These are phyloP conservation scores for Aviceda subcristata DNA, from an alignment of 2,113 vertebrate species.

Conservation along the genomic window DNA sequence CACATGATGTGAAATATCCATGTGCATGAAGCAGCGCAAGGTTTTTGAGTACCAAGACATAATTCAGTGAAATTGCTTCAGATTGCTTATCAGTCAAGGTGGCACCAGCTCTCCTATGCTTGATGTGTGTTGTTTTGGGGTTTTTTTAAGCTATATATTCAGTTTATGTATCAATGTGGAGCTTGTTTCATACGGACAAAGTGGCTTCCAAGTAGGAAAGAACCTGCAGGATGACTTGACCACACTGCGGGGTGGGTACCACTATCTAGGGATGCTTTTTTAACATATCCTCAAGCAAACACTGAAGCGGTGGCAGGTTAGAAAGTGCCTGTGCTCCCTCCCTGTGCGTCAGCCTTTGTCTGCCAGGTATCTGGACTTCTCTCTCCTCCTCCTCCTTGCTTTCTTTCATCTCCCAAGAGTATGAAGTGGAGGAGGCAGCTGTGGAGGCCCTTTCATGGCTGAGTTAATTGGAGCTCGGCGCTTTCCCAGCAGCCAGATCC, in stretches of 20 bases:
- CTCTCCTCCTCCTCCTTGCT: not conserved
- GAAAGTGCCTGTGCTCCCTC: not conserved
- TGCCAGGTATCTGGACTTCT: not conserved
- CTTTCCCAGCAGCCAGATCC: not conserved
- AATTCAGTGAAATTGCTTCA: not conserved
- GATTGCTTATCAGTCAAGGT: not conserved
- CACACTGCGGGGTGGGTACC: not conserved
- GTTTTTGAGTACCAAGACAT: not conserved
- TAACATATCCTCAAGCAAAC: not conserved
- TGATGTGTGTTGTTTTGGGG: rapidly evolving
- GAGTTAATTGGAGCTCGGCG: not conserved
- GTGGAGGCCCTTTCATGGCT: not conserved
- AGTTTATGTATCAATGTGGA: rapidly evolving
- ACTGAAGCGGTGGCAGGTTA: not conserved
- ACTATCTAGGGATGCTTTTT: not conserved
- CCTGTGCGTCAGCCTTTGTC: not conserved
- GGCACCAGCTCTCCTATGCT: not conserved
- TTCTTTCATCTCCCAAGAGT: not conserved
- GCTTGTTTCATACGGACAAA: not conserved
- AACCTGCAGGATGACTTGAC: not conserved
- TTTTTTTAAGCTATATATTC: rapidly evolving
- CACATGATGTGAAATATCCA: rapidly evolving
- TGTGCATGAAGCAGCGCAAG: not conserved
- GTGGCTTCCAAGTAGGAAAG: not conserved
- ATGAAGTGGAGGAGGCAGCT: not conserved